These are phyloP conservation scores for Acrossocheilus wenchowensis DNA, from an alignment of 2,797 vertebrate species.

Conservation along the genomic window DNA sequence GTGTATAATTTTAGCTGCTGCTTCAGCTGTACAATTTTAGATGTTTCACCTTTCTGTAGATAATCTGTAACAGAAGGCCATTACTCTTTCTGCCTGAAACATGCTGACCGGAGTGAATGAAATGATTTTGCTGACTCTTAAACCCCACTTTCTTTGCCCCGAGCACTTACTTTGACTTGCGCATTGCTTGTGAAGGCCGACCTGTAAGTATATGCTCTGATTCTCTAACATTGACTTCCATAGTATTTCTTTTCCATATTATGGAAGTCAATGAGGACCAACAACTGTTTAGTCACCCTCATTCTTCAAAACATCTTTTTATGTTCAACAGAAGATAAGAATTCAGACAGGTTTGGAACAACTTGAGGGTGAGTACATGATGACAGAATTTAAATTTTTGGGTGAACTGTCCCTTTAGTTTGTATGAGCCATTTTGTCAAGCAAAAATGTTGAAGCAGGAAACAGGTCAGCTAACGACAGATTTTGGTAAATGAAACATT, in stretches of 20 bases:
- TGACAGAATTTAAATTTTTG: not conserved
- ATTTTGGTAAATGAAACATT: not conserved
- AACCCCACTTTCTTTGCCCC: constrained; percentile 4
- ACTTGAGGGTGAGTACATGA: not conserved
- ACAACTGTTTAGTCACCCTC: not conserved
- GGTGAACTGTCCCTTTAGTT: too few relatives aligned
- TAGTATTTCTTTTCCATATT: not conserved
- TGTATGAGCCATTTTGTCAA: not conserved
- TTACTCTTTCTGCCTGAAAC: constrained; percentile 27
- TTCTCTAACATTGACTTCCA: not conserved
- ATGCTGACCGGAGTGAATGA: constrained; percentile 32
- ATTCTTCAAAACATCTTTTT: not conserved
- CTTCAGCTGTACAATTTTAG: constrained; percentile 8
- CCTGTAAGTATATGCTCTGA: not conserved
- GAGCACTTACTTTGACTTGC: not conserved
- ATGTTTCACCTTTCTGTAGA: constrained; percentile 16
- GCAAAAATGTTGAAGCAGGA: not conserved
- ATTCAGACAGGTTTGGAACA: not conserved
- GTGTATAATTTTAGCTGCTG: constrained; percentile 6
- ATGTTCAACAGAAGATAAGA: not conserved
- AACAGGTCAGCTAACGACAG: not conserved
- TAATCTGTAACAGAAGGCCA: constrained; percentile 19
- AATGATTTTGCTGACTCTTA: constrained; percentile 39
- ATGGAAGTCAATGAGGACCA: not conserved
- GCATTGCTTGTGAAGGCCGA: not conserved